Percentiles rank a stretch among this genome's conserved stretches.
Evolutionary conservation across 2,797 vertebrate genomes (phyloP).

Genomic region (Gobio occitaniae): DNA sequence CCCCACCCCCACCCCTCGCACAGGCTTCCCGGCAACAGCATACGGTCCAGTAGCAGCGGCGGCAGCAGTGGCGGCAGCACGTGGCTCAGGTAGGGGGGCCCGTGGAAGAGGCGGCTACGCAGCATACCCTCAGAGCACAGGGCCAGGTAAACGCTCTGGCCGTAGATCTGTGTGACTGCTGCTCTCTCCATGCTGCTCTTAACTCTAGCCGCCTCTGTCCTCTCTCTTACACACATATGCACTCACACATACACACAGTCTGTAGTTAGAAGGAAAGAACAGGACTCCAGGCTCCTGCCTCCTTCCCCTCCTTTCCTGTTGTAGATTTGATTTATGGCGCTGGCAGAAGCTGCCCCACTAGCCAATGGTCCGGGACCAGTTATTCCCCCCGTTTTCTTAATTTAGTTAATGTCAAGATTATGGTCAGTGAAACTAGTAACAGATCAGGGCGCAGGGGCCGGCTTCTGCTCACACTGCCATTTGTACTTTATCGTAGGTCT

Average conservation of each 20-base stretch:
- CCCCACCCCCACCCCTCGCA: conserved; percentile 17
- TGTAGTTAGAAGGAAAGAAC: conserved; percentile 49
- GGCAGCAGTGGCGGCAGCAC: conserved; percentile 86
- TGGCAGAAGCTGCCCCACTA: conserved; percentile 45
- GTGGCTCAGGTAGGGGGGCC: conserved; percentile 92
- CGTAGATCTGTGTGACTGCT: conserved; percentile 84
- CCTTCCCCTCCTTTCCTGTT: conserved; percentile 47
- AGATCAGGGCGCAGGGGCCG: conserved; percentile 46
- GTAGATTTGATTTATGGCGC: conserved; percentile 46
- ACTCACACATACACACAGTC: conserved; percentile 45
- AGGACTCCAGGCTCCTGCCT: conserved; percentile 38
- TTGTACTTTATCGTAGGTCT: conserved; percentile 39
- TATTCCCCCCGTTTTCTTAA: conserved; percentile 15
- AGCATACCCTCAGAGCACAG: conserved; percentile 83
- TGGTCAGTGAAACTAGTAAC: conserved; percentile 48
- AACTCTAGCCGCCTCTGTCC: conserved; percentile 62
- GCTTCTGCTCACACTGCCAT: conserved; percentile 30
- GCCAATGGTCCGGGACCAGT: conserved; percentile 47
- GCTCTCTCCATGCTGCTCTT: conserved; percentile 72
- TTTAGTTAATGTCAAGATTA: conserved; percentile 23
- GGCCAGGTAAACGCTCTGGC: conserved; percentile 87
- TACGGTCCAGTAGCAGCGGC: conserved; percentile 91
- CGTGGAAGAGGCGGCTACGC: conserved; percentile 79
- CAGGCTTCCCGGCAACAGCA: conserved; percentile 88
- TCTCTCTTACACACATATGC: conserved; percentile 36